Evolutionary conservation across 2,797 vertebrate genomes (phyloP), one percentile per base, ranked within the genome.

Genomic region (Danio tinwini): DNA sequence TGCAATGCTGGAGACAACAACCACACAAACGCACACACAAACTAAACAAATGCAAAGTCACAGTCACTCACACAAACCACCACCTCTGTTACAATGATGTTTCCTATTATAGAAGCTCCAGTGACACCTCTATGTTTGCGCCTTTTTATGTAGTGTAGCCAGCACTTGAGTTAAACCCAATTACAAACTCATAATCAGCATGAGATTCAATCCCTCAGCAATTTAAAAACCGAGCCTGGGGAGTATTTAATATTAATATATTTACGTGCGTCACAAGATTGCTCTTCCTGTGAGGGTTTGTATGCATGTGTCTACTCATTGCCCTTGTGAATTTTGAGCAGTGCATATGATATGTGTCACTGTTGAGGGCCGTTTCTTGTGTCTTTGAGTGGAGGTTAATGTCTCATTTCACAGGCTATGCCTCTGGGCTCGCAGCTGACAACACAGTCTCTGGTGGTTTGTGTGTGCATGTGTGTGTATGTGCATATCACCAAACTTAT

Each of bases 341-440:
- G 52, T 53, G 50, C 53, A 49, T 59, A 67, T 50, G 76, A 81
- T 78, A 63, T 84, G 85, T 70, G 67, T 72, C 71, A 68, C 47
- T 75, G 71, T 71, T 75, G 75, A 78, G 40, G 49, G 70, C 58
- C 78, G 65, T 39, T 78, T 73, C 82, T 86, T 67, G 55, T 81
- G 74, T 82, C 83, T 84, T 82, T 82, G 81, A 76, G 62, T 75
- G 74, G 78, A 86, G 82, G 82, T 82, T 81, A 84, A 81, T 84
- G 76, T 82, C 76, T 82, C 70, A 82, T 82, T 82, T 84, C 78
- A 73, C 56, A 84, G 71, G 76, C 78, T 49, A 78, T 21, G 83
- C 85, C 76, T 74, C 72, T 74, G 58, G 81, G 71, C 67, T 80
- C 56, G 5, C 75, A 81, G 68, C 72, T 83, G 81, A 84, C 56